These are phyloP conservation scores for Dicrurus megarhynchus DNA, from an alignment of 2,113 vertebrate genomes.

Conservation along the genomic window DNA sequence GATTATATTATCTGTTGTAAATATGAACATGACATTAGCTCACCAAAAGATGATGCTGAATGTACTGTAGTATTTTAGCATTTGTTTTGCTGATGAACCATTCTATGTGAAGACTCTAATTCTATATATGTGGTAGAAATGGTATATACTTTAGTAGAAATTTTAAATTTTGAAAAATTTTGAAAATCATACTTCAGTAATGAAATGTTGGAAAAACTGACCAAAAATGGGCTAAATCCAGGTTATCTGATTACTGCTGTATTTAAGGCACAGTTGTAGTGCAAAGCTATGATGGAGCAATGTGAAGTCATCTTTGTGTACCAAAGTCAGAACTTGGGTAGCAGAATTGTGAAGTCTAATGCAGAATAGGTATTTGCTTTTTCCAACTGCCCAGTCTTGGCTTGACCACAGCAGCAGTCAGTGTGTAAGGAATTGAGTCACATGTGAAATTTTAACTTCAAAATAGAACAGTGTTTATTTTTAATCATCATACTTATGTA, in stretches of 20 bases:
- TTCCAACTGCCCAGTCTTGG: not conserved
- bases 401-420: not conserved
- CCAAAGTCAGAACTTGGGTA: not conserved
- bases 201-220: not conserved
- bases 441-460: not conserved
- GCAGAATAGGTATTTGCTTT: not conserved
- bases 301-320: not conserved
- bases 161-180: not conserved
- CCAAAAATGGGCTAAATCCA: not conserved
- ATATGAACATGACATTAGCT: not conserved
- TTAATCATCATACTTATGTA: not conserved
- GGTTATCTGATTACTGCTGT: not conserved
- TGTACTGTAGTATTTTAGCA: not conserved
- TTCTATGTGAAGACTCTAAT: not conserved
- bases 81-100: not conserved
- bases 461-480: not conserved
- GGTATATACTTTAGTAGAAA: not conserved
- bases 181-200: not conserved
- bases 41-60: not conserved
- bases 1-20: not conserved
- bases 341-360: not conserved
- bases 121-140: not conserved
- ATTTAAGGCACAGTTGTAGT: not conserved
- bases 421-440: not conserved
- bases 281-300: not conserved